Evolutionary conservation across 2,113 vertebrate genomes (phyloP), one percentile per base, ranked within the genome.

Genomic region (Nymphicus hollandicus): DNA sequence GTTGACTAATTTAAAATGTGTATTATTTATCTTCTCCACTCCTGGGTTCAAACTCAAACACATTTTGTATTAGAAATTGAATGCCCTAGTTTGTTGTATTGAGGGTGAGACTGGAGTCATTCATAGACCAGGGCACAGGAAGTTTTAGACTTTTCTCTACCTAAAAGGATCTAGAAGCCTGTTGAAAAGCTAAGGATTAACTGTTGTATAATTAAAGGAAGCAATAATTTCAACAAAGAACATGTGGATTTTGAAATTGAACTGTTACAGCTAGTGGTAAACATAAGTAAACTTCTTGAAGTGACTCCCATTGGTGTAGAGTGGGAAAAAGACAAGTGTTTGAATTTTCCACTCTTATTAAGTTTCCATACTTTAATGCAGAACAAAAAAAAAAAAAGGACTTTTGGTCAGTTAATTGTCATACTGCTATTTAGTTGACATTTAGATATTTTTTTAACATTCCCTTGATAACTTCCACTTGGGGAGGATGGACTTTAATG

Each of bases 191-290:
- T 92, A 68, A 92, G 14, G 19, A 47, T 86, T 81, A 58, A 3
- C 1, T 71, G 29, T 70, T 70, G 23, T 35, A 2, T 60, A 44
- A 39, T 70, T 81, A 39, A 68, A 72, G 60, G 53, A 69, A 86
- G 60, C 24, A 18, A 81, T 95, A n/a, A 91, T 96, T 76, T 91
- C 95, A 86, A 82, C 82, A 93, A 82, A 93, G 76, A 56, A 58
- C 53, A 65, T 35, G 53, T 41, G 68, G 60, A 58, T 84, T 91
- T 95, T 94, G 74, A 91, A 81, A 77, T 80, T 2, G 0, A 9
- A 22, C 27, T 58, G 27, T 52, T 72, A 13, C 6, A 73, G 27
- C 55, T 64, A 17, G 10, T 74, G 31, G 29, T 60, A 25, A 52
- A 53, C 8, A 7, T 53, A 3, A 78, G 41, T 31, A 52, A 72